Evolutionary conservation across 2,797 vertebrate genomes (phyloP), one percentile per base, ranked within the genome.

Genomic region (Synanceia verrucosa): DNA sequence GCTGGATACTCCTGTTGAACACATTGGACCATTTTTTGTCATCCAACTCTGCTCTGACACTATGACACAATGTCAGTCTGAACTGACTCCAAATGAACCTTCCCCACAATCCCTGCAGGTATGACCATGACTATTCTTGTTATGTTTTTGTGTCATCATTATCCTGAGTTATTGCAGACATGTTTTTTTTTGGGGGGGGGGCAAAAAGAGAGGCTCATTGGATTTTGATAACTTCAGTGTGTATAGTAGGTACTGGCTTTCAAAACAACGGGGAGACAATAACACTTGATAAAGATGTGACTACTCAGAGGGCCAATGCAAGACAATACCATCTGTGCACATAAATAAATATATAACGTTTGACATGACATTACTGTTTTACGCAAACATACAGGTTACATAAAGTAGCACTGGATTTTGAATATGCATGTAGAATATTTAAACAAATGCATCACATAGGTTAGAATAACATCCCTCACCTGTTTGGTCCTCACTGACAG

Each of bases 401-500:
- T 24, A 3, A 6, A 23, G 4, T 21, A 31, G 37, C 3, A 9
- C 11, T 4, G 0, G 5, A 14, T 51, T 50, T 37, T 14, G 7
- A 1, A 50, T 12, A 6, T 18, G 4, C 0, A 9, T 13, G 9
- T 3, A 8, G 13, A 26, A 37, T 24, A 51, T 53, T 3, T 13
- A 11, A 50, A 29, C 2, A 29, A 33, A 50, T 1, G 6, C 46
- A 21, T 18, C 1, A 26, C 2, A 34, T 4, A 2, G 53, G 13
- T 55, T 23, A 1, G 43, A 28, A 41, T 33, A 10, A 9, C 29
- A 41, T 9, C 0, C 21, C 81, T 87, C 81, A 91, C 90, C 87
- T 87, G 86, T 70, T 85, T 61, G 66, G n/a, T 70, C 72, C 66
- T 43, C 34, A 66, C 82, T 78, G 46, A 67, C 71, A 31, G 78